Evolutionary conservation across 2,113 vertebrate species (phyloP), one percentile per base, ranked within the genome.

Genomic region (Nerophis lumbriciformis): DNA sequence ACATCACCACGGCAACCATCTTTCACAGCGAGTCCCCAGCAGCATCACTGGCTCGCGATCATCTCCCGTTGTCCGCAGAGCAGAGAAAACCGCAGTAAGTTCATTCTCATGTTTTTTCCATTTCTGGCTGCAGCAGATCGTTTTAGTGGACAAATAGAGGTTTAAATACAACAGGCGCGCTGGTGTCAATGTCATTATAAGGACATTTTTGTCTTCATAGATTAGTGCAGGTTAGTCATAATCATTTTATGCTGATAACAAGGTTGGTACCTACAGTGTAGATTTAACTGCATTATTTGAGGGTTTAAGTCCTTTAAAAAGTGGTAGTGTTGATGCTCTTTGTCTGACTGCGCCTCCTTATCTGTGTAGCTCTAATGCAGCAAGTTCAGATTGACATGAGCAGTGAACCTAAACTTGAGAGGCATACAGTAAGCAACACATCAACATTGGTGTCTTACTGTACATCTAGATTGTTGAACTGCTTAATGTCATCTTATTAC

Each of bases 1-100:
- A 45, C 81, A 75, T 90, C 88, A 79, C 87, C 88, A 88, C 70
- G 87, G 85, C 77, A 89, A 89, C 87, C 80, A 75, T 76, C 70
- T 72, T 58, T 66, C 76, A 70, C 80, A 65, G 50, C 74, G 63
- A 56, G 71, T 72, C 72, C 58, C 71, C 65, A 59, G 65, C 75
- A 77, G 84, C 84, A 80, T 78, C 81, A 59, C 52, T 19, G 45
- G 48, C 61, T 68, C 57, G 74, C 72, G 68, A 64, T 52, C 76
- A 66, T 75, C 69, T 65, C 61, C 66, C 62, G 60, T 35, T 54
- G 65, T 68, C 61, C 68, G 52, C 55, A 71, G 66, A 71, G 54
- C 81, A 49, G 59, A 7, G 64, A 12, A 12, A 59, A 15, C 19
- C 79, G 75, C 74, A 8, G 89, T 89, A 78, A 88, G 87, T 88